Conservation (phyloP, 2,113 vertebrate genomes). For the Leucosticte australis region DNA sequence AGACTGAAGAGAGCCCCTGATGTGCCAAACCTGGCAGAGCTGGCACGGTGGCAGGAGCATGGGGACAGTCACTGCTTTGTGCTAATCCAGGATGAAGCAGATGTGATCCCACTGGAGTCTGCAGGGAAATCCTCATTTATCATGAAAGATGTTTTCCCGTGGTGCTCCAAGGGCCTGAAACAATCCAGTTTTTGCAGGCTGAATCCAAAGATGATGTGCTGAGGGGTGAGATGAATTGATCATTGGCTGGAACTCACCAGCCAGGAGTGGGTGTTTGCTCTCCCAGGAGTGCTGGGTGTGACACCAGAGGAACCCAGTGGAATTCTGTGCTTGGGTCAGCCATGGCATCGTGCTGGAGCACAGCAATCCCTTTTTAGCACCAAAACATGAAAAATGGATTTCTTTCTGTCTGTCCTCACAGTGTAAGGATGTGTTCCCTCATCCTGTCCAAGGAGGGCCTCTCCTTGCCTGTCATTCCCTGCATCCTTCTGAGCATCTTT, state of each 20-base stretch:
- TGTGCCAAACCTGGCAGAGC: rapidly evolving
- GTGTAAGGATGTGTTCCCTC: background rate
- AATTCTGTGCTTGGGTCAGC: background rate
- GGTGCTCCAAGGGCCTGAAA: background rate
- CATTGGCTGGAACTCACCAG: background rate
- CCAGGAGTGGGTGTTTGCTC: background rate
- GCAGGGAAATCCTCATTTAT: background rate
- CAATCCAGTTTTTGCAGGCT: background rate
- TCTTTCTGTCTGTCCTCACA: rapidly evolving
- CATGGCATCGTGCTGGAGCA: background rate
- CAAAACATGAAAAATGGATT: background rate
- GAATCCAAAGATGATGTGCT: background rate
- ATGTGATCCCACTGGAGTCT: background rate
- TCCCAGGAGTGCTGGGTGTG: background rate
- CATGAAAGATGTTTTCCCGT: background rate
- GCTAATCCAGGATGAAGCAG: background rate
- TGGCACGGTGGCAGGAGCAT: background rate
- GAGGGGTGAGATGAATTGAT: background rate
- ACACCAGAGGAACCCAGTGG: background rate
- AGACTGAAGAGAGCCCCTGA: background rate
- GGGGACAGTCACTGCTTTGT: rapidly evolving
- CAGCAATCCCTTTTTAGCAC: background rate
- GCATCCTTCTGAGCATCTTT: background rate
- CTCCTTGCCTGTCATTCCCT: background rate
- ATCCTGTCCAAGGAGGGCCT: background rate